Percentiles rank a stretch among this genome's conserved stretches.
phyloP scores from a whole-genome alignment of 2,888 invertebrate species.

The Dioctria rufipes region DNA sequence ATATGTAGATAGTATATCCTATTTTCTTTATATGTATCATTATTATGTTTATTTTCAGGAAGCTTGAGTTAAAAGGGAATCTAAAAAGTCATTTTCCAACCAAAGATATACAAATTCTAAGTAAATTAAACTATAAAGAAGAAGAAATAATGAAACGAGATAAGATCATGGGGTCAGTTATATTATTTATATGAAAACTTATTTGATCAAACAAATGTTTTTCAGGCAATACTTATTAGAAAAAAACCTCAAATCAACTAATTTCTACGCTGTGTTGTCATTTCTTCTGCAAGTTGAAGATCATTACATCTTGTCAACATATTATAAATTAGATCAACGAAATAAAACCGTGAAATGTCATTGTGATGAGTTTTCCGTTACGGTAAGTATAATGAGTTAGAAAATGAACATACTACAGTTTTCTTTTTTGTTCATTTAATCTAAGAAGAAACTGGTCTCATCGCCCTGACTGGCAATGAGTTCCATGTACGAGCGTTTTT shows the following conservation, averaged over 20 bases:
- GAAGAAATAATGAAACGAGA: background rate
- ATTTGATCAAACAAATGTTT: background rate
- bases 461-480: too few relatives aligned
- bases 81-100: background rate
- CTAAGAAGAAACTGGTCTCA: too few relatives aligned
- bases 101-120: background rate
- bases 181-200: constrained; percentile 14
- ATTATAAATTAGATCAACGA: constrained; percentile 61
- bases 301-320: constrained; percentile 60
- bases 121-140: background rate
- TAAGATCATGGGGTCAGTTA: constrained; percentile 6
- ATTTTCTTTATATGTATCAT: background rate
- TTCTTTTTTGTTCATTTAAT: too few relatives aligned
- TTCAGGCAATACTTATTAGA: constrained; percentile 60
- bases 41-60: background rate
- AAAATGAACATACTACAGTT: too few relatives aligned
- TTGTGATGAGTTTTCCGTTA: constrained; percentile 57
- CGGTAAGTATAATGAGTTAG: constrained; percentile 50
- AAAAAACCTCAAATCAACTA: constrained; percentile 59
- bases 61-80: background rate
- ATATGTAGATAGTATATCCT: background rate
- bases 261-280: constrained; percentile 62
- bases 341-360: constrained; percentile 60
- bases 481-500: too few relatives aligned
- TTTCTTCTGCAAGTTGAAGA: constrained; percentile 67